Evolutionary conservation across 2,888 invertebrate genomes (phyloP).

Genomic region (Himalopsyche anomala): DNA sequence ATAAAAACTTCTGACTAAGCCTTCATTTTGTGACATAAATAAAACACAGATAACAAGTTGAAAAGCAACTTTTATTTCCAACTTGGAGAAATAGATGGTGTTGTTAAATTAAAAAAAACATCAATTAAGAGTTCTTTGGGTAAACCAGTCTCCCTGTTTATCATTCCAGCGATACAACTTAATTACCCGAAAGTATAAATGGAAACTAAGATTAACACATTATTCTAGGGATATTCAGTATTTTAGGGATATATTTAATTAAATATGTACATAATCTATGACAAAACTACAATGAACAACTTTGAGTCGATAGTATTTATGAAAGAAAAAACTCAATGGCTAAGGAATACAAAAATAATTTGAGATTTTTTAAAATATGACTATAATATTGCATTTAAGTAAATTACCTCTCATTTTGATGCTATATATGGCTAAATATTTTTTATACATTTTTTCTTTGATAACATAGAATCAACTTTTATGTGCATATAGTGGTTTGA

Average conservation of each 20-base stretch:
- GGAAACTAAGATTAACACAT: conserved; percentile 2
- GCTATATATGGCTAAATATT: not conserved
- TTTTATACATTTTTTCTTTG: conserved; percentile 10
- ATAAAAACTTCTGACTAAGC: no score
- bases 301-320: not conserved
- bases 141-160: conserved; percentile 27
- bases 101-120: conserved; percentile 10
- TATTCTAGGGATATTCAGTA: conserved; percentile 18
- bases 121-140: conserved; percentile 18
- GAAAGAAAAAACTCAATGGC: conserved; percentile 4
- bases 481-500: conserved; percentile 24
- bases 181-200: conserved; percentile 26
- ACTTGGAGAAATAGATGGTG: conserved; percentile 29
- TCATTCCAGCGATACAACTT: conserved; percentile 14
- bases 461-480: conserved; percentile 7
- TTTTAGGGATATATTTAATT: not conserved
- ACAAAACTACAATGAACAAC: conserved; percentile 2
- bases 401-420: conserved; percentile 21
- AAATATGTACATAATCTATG: conserved; percentile 7
- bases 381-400: conserved; percentile 21
- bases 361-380: not conserved
- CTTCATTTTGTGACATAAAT: not conserved
- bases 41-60: not conserved
- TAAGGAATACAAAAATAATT: conserved; percentile 26
- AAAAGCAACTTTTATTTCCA: conserved; percentile 34